Evolutionary conservation across 2,797 vertebrate species (phyloP).

Genomic region (Enteromius radiatus): DNA sequence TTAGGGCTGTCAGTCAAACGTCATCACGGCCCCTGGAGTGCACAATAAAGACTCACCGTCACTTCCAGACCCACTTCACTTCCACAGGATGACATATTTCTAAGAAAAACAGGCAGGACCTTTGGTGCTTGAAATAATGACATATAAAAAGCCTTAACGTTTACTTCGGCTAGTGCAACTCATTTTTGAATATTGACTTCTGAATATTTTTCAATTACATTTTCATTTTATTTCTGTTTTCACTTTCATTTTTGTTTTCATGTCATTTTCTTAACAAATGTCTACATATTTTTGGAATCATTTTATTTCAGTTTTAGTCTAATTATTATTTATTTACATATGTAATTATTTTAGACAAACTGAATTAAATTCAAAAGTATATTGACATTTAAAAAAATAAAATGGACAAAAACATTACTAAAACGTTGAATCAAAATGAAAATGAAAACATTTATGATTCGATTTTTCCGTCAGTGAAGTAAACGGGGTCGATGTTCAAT

Average conservation of each 20-base stretch:
- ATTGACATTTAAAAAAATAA: not conserved
- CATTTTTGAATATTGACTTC: not conserved
- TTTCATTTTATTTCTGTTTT: not conserved
- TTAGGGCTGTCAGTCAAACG: not conserved
- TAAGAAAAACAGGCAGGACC: not conserved
- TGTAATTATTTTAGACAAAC: not conserved
- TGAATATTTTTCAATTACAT: not conserved
- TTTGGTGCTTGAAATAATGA: not conserved
- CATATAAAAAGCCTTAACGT: too few species aligned
- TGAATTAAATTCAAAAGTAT: not conserved
- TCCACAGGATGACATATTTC: not conserved
- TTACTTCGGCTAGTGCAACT: not conserved
- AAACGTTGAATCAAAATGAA: not conserved
- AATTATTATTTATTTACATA: not conserved
- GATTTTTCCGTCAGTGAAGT: not conserved
- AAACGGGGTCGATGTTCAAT: not conserved
- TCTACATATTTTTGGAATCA: too few species aligned
- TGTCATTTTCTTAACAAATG: not conserved
- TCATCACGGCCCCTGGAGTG: not conserved
- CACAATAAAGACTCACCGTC: conserved; percentile 17
- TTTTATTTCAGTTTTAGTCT: not conserved
- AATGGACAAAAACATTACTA: too few species aligned
- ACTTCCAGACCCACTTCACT: not conserved
- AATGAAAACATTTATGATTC: not conserved
- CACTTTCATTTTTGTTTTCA: not conserved